Evolutionary conservation across 2,888 invertebrate genomes (phyloP).

Genomic region (Drosophila mettleri): DNA sequence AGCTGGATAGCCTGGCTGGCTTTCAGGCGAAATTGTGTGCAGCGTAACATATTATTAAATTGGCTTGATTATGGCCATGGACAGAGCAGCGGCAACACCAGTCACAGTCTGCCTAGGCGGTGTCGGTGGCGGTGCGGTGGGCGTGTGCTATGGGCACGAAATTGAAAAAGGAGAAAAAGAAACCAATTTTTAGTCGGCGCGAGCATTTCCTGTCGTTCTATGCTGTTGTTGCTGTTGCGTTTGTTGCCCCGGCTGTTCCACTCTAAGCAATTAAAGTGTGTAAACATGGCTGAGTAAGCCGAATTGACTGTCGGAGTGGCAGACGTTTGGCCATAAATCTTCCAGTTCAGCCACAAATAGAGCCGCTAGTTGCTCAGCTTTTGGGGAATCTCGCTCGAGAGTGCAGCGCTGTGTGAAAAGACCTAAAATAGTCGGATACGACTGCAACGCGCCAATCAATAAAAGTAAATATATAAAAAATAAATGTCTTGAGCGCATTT

Average conservation of each 20-base stretch:
- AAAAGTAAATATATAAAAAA: constrained; percentile 36
- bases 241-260: constrained; percentile 28
- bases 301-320: constrained; percentile 59
- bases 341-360: constrained; percentile 68
- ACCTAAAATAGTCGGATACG: constrained; percentile 37
- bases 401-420: constrained; percentile 27
- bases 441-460: constrained; percentile 38
- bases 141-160: constrained; percentile 43
- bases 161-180: constrained; percentile 14
- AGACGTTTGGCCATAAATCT: constrained; percentile 69
- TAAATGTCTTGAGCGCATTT: constrained; percentile 29
- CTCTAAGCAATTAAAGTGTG: constrained; percentile 70
- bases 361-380: constrained; percentile 25
- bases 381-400: constrained; percentile 23
- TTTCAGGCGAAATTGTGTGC: constrained; percentile 78
- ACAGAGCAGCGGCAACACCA: constrained; percentile 27
- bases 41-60: constrained; percentile 78
- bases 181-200: constrained; percentile 63
- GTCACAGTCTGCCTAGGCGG: constrained; percentile 31
- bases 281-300: constrained; percentile 68
- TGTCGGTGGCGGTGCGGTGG: no score
- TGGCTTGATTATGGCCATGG: constrained; percentile 75
- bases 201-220: constrained; percentile 74
- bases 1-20: constrained; percentile 26
- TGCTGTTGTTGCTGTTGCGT: constrained; percentile 15